Percentiles rank a stretch among this genome's conserved stretches.
Conservation (phyloP, 2,113 vertebrate genomes). For the Rattus norvegicus region DNA sequence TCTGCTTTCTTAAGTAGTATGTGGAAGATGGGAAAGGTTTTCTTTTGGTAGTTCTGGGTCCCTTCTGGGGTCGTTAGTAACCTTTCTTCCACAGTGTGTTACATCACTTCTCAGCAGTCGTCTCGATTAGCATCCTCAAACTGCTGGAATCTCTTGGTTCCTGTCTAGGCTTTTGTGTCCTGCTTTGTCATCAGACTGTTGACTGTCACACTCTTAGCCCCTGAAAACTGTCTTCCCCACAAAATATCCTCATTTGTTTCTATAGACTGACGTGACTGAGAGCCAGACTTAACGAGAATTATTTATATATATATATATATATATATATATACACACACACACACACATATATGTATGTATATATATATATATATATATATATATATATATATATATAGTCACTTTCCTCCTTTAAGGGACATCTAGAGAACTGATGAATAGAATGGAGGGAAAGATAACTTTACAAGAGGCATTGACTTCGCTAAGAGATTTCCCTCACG, state of each 20-base stretch:
- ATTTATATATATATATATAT: too few relatives aligned
- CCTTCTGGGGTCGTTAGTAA: neutral
- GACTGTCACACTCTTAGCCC: neutral
- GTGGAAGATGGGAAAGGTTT: neutral
- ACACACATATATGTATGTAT: too few relatives aligned
- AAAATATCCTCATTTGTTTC: slow-evolving; percentile 26
- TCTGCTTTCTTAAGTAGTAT: neutral
- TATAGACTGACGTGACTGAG: neutral
- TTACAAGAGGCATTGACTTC: slow-evolving; percentile 4
- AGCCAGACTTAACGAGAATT: neutral
- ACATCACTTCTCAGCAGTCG: neutral
- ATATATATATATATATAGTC: neutral
- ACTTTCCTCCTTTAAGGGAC: neutral
- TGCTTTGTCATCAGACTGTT: neutral
- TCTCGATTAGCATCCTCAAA: neutral
- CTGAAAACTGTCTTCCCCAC: neutral
- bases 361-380: too few relatives aligned
- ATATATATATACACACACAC: too few relatives aligned
- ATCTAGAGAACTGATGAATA: neutral
- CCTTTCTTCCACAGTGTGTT: neutral
- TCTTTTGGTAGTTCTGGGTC: neutral
- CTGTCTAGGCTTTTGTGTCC: slow-evolving; percentile 5
- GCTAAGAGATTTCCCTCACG: neutral
- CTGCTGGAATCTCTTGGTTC: neutral
- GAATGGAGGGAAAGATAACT: slow-evolving; percentile 9